Evolutionary conservation across 2,113 vertebrate genomes (phyloP), one percentile per base, ranked within the genome.

Genomic region (Chionodraco myersi): DNA sequence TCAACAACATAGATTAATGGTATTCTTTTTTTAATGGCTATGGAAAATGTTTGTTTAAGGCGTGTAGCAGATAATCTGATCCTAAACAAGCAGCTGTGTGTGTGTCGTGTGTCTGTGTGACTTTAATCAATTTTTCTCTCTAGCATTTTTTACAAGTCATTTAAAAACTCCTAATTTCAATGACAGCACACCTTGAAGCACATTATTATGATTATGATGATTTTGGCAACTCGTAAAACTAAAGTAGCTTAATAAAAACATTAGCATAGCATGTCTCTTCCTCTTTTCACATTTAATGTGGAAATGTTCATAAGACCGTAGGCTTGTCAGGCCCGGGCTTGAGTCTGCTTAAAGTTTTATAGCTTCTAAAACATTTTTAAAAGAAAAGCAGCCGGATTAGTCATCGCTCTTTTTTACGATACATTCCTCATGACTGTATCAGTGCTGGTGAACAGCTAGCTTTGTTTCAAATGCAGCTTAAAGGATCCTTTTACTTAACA

Each of bases 361-460:
- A 63, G 72, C 85, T 80, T 74, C 47, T 71, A 78, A 86, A 89
- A 77, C 64, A 60, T 83, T 82, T 82, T 82, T 58, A 69, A 85
- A 89, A 82, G 67, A 72, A 83, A 92, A 91, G 79, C 77, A 74
- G 68, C 52, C 65, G 2, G 74, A 68, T 92, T 86, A 89, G 79
- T 92, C 88, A 92, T 75, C 52, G n/a, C 14, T 49, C 18, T 10
- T 84, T 41, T 41, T 72, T 65, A 74, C 66, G 58, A 67, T 66
- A 13, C 56, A 77, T 69, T 57, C 49, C 63, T 54, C 79, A 72
- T 71, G 34, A 60, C 48, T 52, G 18, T 54, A 59, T 79, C 51
- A 51, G 34, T 15, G 64, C 54, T n/a, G 41, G 70, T 64, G 51
- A 69, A 78, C 45, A 10, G 36, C 65, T 34, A 48, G 12, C 13